phyloP scores from a whole-genome alignment of 2,113 vertebrate species.

The Perca fluviatilis region DNA sequence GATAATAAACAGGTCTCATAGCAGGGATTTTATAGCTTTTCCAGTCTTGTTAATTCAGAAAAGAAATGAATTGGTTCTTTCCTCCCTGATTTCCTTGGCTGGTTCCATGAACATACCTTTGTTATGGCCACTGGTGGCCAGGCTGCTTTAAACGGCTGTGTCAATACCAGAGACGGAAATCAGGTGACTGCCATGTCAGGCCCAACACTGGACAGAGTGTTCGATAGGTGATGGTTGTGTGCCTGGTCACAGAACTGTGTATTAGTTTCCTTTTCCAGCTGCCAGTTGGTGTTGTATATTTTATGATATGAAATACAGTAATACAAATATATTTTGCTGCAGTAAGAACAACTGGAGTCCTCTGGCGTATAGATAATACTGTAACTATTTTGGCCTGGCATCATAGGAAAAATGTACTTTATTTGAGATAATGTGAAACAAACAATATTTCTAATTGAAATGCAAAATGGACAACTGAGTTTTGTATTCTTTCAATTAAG shows the following conservation, averaged over 20 bases:
- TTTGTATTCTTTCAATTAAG: slow-evolving; percentile 61
- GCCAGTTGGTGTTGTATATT: slow-evolving; percentile 8
- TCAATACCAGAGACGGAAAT: slow-evolving; percentile 83
- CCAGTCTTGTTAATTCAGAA: slow-evolving; percentile 78
- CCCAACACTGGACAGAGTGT: slow-evolving; percentile 74
- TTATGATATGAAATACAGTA: slow-evolving; percentile 29
- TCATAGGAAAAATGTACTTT: neutral
- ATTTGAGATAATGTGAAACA: slow-evolving; percentile 22
- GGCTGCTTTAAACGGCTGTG: slow-evolving; percentile 70
- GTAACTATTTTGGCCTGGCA: neutral
- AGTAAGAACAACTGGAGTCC: neutral
- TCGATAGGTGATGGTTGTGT: slow-evolving; percentile 43
- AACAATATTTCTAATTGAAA: slow-evolving; percentile 34
- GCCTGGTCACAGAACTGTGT: slow-evolving; percentile 19
- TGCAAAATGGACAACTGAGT: slow-evolving; percentile 55
- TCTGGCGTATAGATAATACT: neutral
- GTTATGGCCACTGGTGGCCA: slow-evolving; percentile 65
- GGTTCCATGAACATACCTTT: slow-evolving; percentile 80
- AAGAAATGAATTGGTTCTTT: slow-evolving; percentile 74
- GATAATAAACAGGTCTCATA: slow-evolving; percentile 78
- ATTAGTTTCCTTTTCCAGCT: slow-evolving; percentile 35
- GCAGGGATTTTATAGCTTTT: slow-evolving; percentile 78
- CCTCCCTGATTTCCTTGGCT: slow-evolving; percentile 60
- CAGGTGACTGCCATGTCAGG: slow-evolving; percentile 64
- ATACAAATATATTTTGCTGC: slow-evolving; percentile 27